Evolutionary conservation across 2,797 vertebrate species (phyloP), one percentile per base, ranked within the genome.

Genomic region (Thripadectes ignobilis): DNA sequence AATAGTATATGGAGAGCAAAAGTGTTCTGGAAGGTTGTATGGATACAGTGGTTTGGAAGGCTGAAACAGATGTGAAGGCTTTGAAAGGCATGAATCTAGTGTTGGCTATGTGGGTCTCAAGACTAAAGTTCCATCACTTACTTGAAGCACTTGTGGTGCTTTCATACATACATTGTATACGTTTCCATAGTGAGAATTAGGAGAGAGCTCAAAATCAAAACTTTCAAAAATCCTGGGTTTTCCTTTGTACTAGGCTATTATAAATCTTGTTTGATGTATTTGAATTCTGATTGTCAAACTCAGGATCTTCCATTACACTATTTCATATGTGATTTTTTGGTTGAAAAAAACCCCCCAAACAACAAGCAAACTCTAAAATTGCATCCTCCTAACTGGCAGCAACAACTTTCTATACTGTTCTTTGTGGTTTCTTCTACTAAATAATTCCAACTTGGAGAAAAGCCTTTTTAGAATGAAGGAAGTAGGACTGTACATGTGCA

Each of bases 91-190:
- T 45, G 48, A 85, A 83, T 39, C 7, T 61, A 12, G 4, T 20
- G 12, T 57, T 77, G 24, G 36, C 36, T 4, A 1, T 29, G n/a
- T 59, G 61, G 13, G 12, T 88, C 63, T 79, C 38, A 52, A 67
- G 23, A 48, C 24, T 73, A 15, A 84, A 81, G 14, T 65, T 67
- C 15, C 9, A n/a, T 82, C 7, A 10, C 29, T 75, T 22, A 26
- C 34, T 3, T 46, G 45, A 10, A 48, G 78, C 72, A 52, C n/a
- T 65, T 72, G 46, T 14, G 43, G 10, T 46, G 34, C 48, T 77
- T 49, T 85, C 54, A 26, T 12, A 32, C 2, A 6, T 51, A 17
- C 0, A 0, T 62, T 39, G 4, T 26, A 32, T 82, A 43, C 23
- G 24, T 76, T 90, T 83, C 45, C 36, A 21, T 12, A 46, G 61